Percentiles rank a stretch among this genome's conserved stretches.
phyloP scores from a whole-genome alignment of 2,113 vertebrate species.

The Nycticebus coucang region DNA sequence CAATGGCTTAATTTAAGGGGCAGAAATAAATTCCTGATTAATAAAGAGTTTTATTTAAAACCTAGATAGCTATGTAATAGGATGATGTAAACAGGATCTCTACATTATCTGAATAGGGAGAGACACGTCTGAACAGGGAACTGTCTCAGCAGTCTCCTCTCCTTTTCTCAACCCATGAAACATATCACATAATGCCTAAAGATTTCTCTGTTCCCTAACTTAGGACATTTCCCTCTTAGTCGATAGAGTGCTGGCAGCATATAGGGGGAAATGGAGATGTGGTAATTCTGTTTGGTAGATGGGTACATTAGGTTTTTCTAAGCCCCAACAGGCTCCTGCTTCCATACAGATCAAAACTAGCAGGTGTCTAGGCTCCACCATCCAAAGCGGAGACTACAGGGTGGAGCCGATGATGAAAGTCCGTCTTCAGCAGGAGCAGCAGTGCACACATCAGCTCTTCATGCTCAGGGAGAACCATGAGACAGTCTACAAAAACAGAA shows the following conservation, averaged over 20 bases:
- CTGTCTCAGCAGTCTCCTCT: background rate
- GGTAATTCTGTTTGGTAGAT: background rate
- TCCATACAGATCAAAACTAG: constrained; percentile 22
- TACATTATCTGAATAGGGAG: background rate
- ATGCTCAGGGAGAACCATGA: background rate
- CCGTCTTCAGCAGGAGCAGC: background rate
- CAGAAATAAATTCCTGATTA: constrained; percentile 10
- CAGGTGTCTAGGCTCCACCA: background rate
- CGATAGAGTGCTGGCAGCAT: background rate
- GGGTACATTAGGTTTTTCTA: background rate
- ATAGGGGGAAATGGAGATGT: background rate
- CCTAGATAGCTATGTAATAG: background rate
- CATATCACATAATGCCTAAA: background rate
- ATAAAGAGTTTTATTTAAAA: background rate
- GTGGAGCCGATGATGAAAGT: background rate
- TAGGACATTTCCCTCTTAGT: background rate
- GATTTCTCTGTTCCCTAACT: background rate
- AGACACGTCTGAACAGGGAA: background rate
- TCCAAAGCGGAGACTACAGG: background rate
- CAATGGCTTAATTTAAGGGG: background rate
- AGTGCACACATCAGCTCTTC: background rate
- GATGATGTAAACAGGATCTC: background rate
- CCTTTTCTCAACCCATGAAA: background rate
- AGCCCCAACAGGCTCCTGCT: background rate
- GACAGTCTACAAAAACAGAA: background rate